These are phyloP conservation scores for Dendrolimus kikuchii DNA, from an alignment of 1,140 invertebrate species.

Conservation along the genomic window DNA sequence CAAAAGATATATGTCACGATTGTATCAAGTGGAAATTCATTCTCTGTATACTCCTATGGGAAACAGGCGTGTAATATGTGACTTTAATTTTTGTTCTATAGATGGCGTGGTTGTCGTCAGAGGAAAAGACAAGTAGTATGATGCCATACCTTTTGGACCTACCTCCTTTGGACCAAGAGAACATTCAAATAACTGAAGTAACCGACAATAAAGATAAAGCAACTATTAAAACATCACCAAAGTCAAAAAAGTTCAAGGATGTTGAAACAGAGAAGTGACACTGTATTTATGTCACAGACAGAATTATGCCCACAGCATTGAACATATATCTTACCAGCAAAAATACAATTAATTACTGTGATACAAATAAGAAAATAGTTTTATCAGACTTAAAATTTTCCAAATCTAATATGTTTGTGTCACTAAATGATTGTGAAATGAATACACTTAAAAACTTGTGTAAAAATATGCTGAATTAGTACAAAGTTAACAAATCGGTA, in stretches of 20 bases:
- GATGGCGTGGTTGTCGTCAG: constrained; percentile 59
- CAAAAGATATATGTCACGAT: too few relatives aligned
- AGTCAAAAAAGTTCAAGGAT: constrained; percentile 8
- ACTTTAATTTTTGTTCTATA: constrained; percentile 16
- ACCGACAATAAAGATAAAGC: constrained; percentile 11
- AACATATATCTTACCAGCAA: constrained; percentile 15
- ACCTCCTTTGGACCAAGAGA: constrained; percentile 35
- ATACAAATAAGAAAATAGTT: constrained; percentile 24
- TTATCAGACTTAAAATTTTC: constrained; percentile 32
- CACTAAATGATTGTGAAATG: too few relatives aligned
- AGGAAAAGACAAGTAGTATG: constrained; percentile 55
- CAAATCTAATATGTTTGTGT: constrained; percentile 1
- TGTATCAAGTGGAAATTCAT: too few relatives aligned
- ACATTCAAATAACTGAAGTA: constrained; percentile 3
- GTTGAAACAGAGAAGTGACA: constrained; percentile 53
- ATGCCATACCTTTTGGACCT: constrained; percentile 55
- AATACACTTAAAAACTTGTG: too few relatives aligned
- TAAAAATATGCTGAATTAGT: too few relatives aligned
- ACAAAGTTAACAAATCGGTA: too few relatives aligned
- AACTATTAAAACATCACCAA: background rate
- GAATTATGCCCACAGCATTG: constrained; percentile 15
- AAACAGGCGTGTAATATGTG: background rate
- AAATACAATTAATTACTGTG: constrained; percentile 26
- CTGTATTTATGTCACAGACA: constrained; percentile 3
- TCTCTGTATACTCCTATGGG: too few relatives aligned